A percentile compares a stretch with the other conserved stretches of the same genome.
phyloP scores from a whole-genome alignment of 2,113 vertebrate genomes.

The Limnothrissa miodon region DNA sequence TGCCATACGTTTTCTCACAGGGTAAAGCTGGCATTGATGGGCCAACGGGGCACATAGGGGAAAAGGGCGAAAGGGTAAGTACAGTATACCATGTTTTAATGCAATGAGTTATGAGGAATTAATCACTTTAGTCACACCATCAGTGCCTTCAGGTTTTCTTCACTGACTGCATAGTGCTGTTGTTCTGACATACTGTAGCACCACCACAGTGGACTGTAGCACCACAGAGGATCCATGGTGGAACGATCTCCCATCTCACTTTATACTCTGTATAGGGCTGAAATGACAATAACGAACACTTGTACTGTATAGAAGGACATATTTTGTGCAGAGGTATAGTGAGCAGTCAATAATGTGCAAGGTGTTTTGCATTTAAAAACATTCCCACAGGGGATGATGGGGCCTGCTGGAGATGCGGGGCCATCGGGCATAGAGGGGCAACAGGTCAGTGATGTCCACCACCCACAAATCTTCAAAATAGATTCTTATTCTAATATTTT shows the following conservation, averaged over 20 bases:
- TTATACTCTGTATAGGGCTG: too few relatives aligned
- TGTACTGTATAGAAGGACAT: too few relatives aligned
- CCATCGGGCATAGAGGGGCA: slow-evolving; percentile 61
- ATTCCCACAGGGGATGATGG: slow-evolving; percentile 64
- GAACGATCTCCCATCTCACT: too few relatives aligned
- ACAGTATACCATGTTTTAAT: too few relatives aligned
- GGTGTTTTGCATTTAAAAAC: background rate
- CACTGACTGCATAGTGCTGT: background rate
- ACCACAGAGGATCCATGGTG: too few relatives aligned
- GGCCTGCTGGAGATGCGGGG: slow-evolving; percentile 60
- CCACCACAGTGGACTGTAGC: too few relatives aligned
- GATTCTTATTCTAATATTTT: background rate
- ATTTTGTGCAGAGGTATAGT: background rate
- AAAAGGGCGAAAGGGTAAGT: slow-evolving; percentile 72
- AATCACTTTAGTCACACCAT: too few relatives aligned
- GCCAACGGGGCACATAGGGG: slow-evolving; percentile 56
- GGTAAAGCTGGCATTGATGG: slow-evolving; percentile 65
- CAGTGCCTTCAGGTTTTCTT: background rate
- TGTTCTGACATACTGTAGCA: background rate
- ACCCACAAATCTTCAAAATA: background rate
- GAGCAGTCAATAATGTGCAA: background rate
- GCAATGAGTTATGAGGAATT: too few relatives aligned
- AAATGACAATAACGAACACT: too few relatives aligned
- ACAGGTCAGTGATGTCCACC: slow-evolving; percentile 62
- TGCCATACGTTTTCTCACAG: slow-evolving; percentile 47